Conservation (phyloP, 2,113 vertebrate genomes). For the Oryzias curvinotus region DNA sequence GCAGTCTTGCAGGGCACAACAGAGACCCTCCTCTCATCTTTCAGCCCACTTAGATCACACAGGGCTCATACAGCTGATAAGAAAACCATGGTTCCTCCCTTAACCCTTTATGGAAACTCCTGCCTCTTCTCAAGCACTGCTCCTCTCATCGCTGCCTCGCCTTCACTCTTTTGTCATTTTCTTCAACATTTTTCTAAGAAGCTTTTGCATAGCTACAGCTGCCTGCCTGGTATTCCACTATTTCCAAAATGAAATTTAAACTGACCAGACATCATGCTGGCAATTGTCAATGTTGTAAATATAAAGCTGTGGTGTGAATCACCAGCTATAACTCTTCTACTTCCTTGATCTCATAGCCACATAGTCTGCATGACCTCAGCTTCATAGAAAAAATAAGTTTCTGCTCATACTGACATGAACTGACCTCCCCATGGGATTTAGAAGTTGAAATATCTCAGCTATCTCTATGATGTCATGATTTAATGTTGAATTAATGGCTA, state of each 20-base stretch:
- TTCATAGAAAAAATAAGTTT: constrained; percentile 28
- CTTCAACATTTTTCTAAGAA: constrained; percentile 16
- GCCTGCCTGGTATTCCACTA: too few relatives aligned
- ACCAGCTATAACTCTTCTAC: constrained; percentile 35
- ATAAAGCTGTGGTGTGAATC: constrained; percentile 19
- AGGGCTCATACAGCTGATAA: constrained; percentile 57
- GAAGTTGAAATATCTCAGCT: constrained; percentile 53
- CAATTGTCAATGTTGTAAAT: constrained; percentile 18
- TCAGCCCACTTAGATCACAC: constrained; percentile 64
- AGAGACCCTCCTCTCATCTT: constrained; percentile 63
- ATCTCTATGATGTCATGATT: constrained; percentile 73
- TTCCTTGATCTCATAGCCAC: constrained; percentile 47
- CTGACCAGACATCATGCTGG: too few relatives aligned
- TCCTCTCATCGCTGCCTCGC: background rate
- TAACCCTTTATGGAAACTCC: constrained; percentile 5
- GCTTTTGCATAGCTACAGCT: background rate
- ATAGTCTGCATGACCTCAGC: constrained; percentile 49
- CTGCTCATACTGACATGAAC: constrained; percentile 28
- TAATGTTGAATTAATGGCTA: constrained; percentile 64
- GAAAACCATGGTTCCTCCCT: constrained; percentile 46
- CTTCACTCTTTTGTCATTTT: constrained; percentile 19
- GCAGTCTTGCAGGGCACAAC: constrained; percentile 64
- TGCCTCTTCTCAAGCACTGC: constrained; percentile 24
- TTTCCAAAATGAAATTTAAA: too few relatives aligned
- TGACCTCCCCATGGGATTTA: constrained; percentile 36